Conservation (phyloP, 2,888 invertebrate species). For the Abrostola triplasia region DNA sequence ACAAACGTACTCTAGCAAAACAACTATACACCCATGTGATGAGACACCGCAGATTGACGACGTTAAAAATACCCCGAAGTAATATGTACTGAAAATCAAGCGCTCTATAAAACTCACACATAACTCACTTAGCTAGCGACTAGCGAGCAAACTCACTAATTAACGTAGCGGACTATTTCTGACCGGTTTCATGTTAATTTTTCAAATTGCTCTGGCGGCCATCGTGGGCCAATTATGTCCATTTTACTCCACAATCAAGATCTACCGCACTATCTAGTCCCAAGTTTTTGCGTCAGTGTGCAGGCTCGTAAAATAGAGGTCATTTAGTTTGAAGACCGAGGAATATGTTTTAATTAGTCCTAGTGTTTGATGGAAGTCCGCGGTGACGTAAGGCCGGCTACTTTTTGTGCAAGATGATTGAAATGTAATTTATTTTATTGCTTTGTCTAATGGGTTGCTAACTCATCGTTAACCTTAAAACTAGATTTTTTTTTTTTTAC, state of each 20-base stretch:
- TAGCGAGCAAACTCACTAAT: slow-evolving; percentile 41
- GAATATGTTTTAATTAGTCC: slow-evolving; percentile 29
- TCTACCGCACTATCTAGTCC: slow-evolving; percentile 44
- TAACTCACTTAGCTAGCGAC: slow-evolving; percentile 10
- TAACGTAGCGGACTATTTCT: slow-evolving; percentile 20
- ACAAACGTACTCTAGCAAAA: no score
- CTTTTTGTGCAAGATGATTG: neutral
- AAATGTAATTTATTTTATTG: no score
- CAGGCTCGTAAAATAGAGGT: slow-evolving; percentile 23
- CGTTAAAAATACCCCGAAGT: no score
- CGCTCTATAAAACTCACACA: slow-evolving; percentile 15
- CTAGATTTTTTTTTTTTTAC: no score
- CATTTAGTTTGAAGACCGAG: slow-evolving; percentile 24
- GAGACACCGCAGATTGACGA: no score
- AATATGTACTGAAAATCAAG: no score
- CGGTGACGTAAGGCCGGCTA: neutral
- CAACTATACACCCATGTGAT: no score
- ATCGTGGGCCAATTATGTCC: slow-evolving; percentile 49
- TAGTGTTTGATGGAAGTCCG: slow-evolving; percentile 14
- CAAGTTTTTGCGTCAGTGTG: slow-evolving; percentile 38
- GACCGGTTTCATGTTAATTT: slow-evolving; percentile 47
- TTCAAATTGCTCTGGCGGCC: slow-evolving; percentile 43
- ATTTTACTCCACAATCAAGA: slow-evolving; percentile 51
- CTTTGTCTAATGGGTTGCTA: no score
- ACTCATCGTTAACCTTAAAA: no score